Base-by-base conservation (phyloP, 1,140 invertebrate genomes). In the Achatina immaculata region DNA sequence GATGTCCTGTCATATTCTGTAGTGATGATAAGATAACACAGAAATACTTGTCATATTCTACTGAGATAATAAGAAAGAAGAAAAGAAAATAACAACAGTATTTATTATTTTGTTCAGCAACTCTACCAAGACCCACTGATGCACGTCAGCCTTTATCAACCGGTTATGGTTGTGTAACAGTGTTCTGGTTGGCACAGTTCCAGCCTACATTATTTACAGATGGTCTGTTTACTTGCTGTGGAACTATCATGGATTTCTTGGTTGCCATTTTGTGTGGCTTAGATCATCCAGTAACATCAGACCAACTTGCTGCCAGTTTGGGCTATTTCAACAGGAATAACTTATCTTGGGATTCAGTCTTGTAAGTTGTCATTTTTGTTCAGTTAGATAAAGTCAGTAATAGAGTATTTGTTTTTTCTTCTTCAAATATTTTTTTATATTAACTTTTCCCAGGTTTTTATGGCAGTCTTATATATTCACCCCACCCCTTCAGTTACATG, bases 301-400 rank as follows among this genome's bases (percentile, higher is more conserved):
- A 78, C 31, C 76, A 78, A 38, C 62, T 78, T 3, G 76, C 76
- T 45, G 76, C 76, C 48, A 78, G 76, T 55, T 48, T 78, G 31
- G 76, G 76, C 31, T 78, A 68, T 68, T 78, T 66, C 31, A 55
- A 78, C 48, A 36, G 45, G n/a, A 24, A 28, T 7, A 14, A 28
- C 7, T 31, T 31, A 31, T 28, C 7, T 1, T 78, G 76, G 76
- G 48, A 55, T 43, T 66, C 58, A 42, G 62, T 48, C 1, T 68
- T 78, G 76, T 78, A 68, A 78, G 76, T 38, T 21, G 69, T 34
- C 31, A 11, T 66, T n/a, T n/a, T n/a, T n/a, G n/a, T n/a, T n/a
- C 14, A 55, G n/a, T n/a, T 55, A 55, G 51, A n/a, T 55, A 16
- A 55, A 55, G 51, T n/a, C 51, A 55, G 14, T 55, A n/a, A n/a